phyloP scores from a whole-genome alignment of 2,797 vertebrate species.

The Enteromius thamalakanensis region DNA sequence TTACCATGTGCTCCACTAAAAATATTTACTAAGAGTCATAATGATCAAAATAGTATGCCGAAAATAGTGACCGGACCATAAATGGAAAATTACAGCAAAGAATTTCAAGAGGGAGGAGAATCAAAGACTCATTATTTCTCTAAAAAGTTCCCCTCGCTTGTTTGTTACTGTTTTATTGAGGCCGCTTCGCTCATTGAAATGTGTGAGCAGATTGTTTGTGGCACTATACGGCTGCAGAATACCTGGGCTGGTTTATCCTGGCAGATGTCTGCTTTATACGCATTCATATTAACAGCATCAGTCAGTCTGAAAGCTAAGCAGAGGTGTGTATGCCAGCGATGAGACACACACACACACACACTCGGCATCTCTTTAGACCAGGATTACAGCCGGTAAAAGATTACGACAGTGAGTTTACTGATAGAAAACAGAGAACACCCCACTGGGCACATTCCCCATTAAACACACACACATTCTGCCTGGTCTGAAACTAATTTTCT shows the following conservation, averaged over 20 bases:
- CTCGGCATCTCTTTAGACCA: neutral
- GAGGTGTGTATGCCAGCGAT: slow-evolving; percentile 15
- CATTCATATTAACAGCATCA: neutral
- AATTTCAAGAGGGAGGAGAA: slow-evolving; percentile 8
- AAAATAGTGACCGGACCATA: slow-evolving; percentile 15
- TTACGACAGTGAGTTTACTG: slow-evolving; percentile 1
- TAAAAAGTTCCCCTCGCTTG: neutral
- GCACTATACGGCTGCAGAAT: neutral
- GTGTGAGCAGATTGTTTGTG: slow-evolving; percentile 2
- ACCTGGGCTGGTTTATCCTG: neutral
- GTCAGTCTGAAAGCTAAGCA: neutral
- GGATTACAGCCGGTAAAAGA: neutral
- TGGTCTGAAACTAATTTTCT: slow-evolving; percentile 6
- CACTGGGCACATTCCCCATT: neutral
- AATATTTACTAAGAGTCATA: slow-evolving; percentile 38
- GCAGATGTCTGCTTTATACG: neutral
- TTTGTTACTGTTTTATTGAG: slow-evolving; percentile 9
- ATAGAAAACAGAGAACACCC: slow-evolving; percentile 25
- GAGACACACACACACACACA: neutral
- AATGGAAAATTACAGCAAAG: slow-evolving; percentile 35
- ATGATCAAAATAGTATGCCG: slow-evolving; percentile 10
- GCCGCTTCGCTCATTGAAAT: slow-evolving; percentile 1
- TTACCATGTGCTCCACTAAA: slow-evolving; percentile 11
- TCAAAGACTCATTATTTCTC: slow-evolving; percentile 7
- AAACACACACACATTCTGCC: neutral